phyloP scores from a whole-genome alignment of 2,888 invertebrate genomes.

The Melanostoma mellinum region DNA sequence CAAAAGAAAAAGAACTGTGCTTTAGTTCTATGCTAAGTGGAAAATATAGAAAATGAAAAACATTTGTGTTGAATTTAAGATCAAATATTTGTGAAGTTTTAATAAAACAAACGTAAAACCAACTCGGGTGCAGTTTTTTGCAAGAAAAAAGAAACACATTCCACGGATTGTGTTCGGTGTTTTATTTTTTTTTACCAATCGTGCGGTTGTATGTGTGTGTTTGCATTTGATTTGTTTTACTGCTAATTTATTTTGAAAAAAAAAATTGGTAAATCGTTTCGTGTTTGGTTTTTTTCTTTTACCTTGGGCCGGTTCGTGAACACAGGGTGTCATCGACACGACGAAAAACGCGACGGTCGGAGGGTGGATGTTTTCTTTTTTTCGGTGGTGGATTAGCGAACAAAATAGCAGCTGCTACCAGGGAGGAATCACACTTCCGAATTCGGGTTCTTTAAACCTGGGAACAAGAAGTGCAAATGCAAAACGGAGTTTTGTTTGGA shows the following conservation, averaged over 20 bases:
- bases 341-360: constrained; percentile 34
- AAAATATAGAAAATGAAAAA: not conserved
- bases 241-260: constrained; percentile 34
- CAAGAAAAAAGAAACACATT: constrained; percentile 51
- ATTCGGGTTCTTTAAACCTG: constrained; percentile 14
- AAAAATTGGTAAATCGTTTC: constrained; percentile 11
- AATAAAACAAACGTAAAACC: constrained; percentile 10
- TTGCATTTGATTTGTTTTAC: constrained; percentile 36
- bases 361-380: constrained; percentile 43
- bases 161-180: constrained; percentile 42
- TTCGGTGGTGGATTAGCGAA: constrained; percentile 62
- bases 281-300: constrained; percentile 20
- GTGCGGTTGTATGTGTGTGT: constrained; percentile 31
- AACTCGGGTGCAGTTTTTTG: constrained; percentile 18
- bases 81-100: constrained; percentile 14
- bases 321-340: constrained; percentile 39
- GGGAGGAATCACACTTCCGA: constrained; percentile 10
- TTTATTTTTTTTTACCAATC: constrained; percentile 14
- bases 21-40: constrained; percentile 4
- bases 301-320: constrained; percentile 50
- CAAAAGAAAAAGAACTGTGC: not conserved
- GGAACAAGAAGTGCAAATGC: not conserved
- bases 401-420: constrained; percentile 41
- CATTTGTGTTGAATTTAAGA: not conserved
- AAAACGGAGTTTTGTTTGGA: constrained; percentile 33